Conservation (phyloP, 2,888 invertebrate species). For the Podabrus alpinus region DNA sequence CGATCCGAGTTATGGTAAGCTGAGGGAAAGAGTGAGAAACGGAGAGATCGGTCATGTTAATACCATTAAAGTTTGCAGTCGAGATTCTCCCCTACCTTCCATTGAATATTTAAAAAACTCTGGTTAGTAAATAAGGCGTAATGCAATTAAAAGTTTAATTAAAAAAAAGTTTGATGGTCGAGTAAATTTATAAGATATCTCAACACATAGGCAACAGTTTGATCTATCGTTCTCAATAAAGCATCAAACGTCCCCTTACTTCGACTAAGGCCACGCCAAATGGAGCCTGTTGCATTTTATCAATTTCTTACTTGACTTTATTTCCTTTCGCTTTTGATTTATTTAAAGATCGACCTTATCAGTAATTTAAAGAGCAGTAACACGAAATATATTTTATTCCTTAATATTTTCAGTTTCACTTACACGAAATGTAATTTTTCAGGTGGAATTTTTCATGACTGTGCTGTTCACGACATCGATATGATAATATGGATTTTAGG, state of each 20-base stretch:
- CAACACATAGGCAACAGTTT: constrained; percentile 1
- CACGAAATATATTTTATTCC: neutral
- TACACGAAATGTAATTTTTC: constrained; percentile 13
- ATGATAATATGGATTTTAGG: constrained; percentile 67
- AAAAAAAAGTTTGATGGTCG: neutral
- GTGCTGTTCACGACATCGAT: constrained; percentile 72
- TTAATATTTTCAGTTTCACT: neutral
- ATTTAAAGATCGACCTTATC: neutral
- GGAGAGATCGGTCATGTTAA: constrained; percentile 68
- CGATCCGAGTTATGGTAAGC: constrained; percentile 62
- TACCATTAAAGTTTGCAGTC: constrained; percentile 64
- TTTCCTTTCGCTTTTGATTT: constrained; percentile 1
- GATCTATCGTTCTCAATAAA: constrained; percentile 5
- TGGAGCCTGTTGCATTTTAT: constrained; percentile 3
- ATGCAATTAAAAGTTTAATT: neutral
- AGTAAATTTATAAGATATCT: constrained; percentile 1
- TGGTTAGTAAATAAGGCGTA: constrained; percentile 51
- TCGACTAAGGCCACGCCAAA: constrained; percentile 1
- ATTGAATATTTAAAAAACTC: constrained; percentile 65
- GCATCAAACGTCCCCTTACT: constrained; percentile 3
- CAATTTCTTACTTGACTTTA: neutral
- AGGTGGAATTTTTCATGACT: constrained; percentile 73
- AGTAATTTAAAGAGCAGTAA: neutral
- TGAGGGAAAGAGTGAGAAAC: constrained; percentile 58
- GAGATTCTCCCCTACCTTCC: constrained; percentile 69